These are phyloP conservation scores for Clanis bilineata DNA, from an alignment of 2,888 invertebrate species.

Conservation along the genomic window DNA sequence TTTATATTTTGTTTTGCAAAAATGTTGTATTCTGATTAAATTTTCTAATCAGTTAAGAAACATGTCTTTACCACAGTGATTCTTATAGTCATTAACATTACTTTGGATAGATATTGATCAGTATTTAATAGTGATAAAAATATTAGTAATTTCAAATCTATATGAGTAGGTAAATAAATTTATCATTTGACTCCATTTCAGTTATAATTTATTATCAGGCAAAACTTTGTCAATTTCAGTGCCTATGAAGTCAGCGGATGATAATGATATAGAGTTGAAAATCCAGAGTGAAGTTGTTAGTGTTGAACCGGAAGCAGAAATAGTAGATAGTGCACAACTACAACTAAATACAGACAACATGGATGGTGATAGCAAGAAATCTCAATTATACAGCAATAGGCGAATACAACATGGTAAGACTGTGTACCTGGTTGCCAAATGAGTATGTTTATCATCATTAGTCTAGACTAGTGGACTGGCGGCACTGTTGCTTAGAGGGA, in stretches of 20 bases:
- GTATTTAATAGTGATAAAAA: too few species aligned
- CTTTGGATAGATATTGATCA: too few species aligned
- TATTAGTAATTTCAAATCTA: too few species aligned
- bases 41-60: too few species aligned
- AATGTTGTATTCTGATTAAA: too few species aligned
- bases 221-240: conserved; percentile 26
- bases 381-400: conserved; percentile 52
- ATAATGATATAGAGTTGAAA: conserved; percentile 23
- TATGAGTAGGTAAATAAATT: too few species aligned
- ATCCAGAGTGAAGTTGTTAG: background rate
- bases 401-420: conserved; percentile 49
- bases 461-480: too few species aligned
- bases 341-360: conserved; percentile 48
- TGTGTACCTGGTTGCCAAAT: background rate
- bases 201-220: conserved; percentile 19
- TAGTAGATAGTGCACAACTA: conserved; percentile 35
- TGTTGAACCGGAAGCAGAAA: conserved; percentile 31
- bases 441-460: background rate
- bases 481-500: too few species aligned
- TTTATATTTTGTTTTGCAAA: too few species aligned
- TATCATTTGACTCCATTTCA: too few species aligned
- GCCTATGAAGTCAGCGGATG: conserved; percentile 41
- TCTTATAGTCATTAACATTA: too few species aligned
- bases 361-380: conserved; percentile 58
- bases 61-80: too few species aligned